Evolutionary conservation across 2,797 vertebrate genomes (phyloP).

Genomic region (Parauchenoglanis punctatus): DNA sequence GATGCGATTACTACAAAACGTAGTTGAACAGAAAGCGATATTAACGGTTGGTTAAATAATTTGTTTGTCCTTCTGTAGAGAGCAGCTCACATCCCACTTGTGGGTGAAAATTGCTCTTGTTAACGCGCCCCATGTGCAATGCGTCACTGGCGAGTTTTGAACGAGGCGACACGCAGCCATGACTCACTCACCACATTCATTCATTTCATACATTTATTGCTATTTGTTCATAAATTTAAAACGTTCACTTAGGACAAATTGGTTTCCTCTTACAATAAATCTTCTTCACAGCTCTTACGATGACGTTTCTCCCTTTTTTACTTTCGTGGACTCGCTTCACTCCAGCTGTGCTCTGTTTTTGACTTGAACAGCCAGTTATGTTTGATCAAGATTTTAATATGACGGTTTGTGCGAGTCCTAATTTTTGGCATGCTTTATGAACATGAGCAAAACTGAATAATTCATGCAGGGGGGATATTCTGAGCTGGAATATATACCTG

Average conservation of each 20-base stretch:
- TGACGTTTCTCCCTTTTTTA: neutral
- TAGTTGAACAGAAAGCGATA: neutral
- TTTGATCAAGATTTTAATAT: neutral
- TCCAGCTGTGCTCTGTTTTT: neutral
- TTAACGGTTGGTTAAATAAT: neutral
- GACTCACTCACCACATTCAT: neutral
- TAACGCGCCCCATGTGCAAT: neutral
- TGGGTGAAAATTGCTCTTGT: neutral
- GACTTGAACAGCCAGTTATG: neutral
- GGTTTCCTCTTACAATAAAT: neutral
- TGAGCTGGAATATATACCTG: neutral
- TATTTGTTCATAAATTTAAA: neutral
- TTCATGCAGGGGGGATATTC: neutral
- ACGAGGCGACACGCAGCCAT: neutral
- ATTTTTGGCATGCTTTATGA: neutral
- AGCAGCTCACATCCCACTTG: neutral
- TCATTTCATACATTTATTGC: neutral
- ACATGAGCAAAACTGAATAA: neutral
- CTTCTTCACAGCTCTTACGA: neutral
- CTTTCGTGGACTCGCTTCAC: neutral
- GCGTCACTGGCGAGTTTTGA: neutral
- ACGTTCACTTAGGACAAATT: neutral
- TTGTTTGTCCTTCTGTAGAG: neutral
- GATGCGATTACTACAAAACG: neutral
- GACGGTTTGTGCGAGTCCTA: neutral